Conservation (phyloP, 2,797 vertebrate species). For the Kryptolebias ocellatus region DNA sequence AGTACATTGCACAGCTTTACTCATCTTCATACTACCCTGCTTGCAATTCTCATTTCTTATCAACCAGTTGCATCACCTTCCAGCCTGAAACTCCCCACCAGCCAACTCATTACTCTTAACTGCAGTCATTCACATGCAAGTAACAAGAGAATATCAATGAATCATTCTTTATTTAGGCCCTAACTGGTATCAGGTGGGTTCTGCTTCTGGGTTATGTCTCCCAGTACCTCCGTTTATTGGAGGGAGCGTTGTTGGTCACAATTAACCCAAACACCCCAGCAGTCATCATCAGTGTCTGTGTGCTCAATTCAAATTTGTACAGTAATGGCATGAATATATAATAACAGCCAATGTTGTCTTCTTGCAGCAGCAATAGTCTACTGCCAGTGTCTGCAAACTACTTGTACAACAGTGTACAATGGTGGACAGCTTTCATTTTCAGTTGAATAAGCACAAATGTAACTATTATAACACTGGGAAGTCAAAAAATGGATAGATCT, state of each 20-base stretch:
- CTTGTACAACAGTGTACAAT: too few relatives aligned
- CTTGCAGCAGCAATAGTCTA: too few relatives aligned
- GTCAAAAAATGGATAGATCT: too few relatives aligned
- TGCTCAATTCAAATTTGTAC: not conserved
- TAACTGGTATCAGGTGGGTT: not conserved
- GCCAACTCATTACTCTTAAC: not conserved
- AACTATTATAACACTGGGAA: not conserved
- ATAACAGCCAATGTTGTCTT: not conserved
- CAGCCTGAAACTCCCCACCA: not conserved
- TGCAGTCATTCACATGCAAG: not conserved
- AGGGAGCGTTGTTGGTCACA: not conserved
- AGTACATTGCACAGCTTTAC: not conserved
- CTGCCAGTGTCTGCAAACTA: too few relatives aligned
- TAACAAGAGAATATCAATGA: not conserved
- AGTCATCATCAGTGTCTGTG: not conserved
- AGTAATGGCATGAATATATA: not conserved
- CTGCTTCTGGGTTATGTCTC: not conserved
- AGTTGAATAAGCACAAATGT: not conserved
- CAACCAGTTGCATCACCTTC: not conserved
- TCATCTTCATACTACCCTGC: not conserved
- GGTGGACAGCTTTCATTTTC: not conserved
- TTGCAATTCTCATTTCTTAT: not conserved
- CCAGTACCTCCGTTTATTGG: not conserved
- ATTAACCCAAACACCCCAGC: not conserved
- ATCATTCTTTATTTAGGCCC: not conserved